A percentile compares a stretch with the other conserved stretches of the same genome.
Evolutionary conservation across 2,888 invertebrate species (phyloP).

Genomic region (Drosophila fulvimacula): DNA sequence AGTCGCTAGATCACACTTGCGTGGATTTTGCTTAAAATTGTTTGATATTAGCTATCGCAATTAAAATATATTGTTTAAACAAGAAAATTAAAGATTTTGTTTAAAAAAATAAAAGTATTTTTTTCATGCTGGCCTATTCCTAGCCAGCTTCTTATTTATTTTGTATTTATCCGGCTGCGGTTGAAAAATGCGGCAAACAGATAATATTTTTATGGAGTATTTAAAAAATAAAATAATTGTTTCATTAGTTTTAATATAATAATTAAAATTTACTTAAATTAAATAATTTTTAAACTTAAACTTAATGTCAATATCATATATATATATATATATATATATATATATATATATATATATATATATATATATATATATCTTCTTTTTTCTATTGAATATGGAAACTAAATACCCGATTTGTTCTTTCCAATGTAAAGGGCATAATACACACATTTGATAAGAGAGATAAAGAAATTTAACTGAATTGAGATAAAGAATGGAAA

Average conservation of each 20-base stretch:
- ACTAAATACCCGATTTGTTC: not conserved
- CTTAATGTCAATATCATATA: not conserved
- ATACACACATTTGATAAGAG: slow-evolving; percentile 34
- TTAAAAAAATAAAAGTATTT: not conserved
- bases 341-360: too few species aligned
- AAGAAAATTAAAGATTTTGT: too few species aligned
- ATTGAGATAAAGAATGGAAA: slow-evolving; percentile 41
- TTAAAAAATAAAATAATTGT: too few species aligned
- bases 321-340: not conserved
- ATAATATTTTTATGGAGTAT: not conserved
- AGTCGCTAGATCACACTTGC: too few species aligned
- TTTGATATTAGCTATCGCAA: too few species aligned
- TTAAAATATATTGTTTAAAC: too few species aligned
- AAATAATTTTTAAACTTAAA: not conserved
- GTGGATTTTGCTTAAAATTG: too few species aligned
- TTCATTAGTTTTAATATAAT: not conserved
- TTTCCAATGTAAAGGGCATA: slow-evolving; percentile 8
- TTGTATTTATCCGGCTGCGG: not conserved
- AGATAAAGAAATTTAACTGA: slow-evolving; percentile 47
- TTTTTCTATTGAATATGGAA: not conserved
- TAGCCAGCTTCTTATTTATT: not conserved
- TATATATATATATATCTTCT: not conserved
- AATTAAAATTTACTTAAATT: not conserved
- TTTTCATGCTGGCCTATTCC: not conserved
- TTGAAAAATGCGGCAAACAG: not conserved